Conservation (phyloP, 2,113 vertebrate species). For the Micromys minutus region DNA sequence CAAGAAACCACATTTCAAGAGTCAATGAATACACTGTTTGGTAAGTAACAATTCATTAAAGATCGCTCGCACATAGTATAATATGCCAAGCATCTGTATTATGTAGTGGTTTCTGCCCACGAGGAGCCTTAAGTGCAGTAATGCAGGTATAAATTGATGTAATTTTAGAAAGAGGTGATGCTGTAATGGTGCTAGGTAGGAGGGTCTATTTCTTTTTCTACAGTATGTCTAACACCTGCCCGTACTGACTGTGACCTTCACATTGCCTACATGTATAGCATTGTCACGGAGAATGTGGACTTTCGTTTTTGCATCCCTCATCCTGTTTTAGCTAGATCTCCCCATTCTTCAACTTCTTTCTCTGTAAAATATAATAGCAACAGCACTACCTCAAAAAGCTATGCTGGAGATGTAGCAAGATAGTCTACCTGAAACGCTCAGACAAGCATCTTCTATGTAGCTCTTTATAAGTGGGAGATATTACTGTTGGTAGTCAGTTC, state of each 20-base stretch:
- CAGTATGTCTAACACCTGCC: neutral
- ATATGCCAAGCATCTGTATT: neutral
- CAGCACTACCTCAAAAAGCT: neutral
- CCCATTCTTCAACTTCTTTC: neutral
- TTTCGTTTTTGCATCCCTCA: neutral
- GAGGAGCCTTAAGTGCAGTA: neutral
- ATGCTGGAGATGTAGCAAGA: neutral
- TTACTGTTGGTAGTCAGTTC: neutral
- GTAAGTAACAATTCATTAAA: neutral
- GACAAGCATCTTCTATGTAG: neutral
- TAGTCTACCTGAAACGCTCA: conserved; percentile 15
- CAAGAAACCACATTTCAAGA: conserved; percentile 1
- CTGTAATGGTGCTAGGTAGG: neutral
- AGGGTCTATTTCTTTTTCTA: neutral
- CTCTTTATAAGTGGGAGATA: neutral
- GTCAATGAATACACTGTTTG: neutral
- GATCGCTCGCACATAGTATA: neutral
- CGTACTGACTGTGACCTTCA: neutral
- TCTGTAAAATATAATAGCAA: conserved; percentile 17
- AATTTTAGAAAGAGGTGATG: neutral
- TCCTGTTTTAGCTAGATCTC: neutral
- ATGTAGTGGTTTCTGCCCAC: neutral
- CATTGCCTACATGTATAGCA: neutral
- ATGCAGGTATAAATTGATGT: neutral
- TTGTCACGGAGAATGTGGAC: neutral